These are phyloP conservation scores for Diploptera punctata DNA, from an alignment of 2,888 invertebrate species.

Conservation along the genomic window DNA sequence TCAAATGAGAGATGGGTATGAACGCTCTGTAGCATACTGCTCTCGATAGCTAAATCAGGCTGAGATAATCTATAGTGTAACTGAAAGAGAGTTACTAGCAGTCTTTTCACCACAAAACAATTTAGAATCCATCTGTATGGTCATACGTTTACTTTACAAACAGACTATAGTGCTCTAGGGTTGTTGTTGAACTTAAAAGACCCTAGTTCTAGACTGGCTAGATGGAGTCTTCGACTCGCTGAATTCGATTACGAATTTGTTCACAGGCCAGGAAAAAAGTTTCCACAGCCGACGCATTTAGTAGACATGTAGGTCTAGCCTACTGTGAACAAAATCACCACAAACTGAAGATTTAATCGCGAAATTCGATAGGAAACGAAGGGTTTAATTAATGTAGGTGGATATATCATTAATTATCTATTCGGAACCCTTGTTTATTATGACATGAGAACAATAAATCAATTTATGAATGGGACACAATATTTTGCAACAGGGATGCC, in stretches of 20 bases:
- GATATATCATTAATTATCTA: no score
- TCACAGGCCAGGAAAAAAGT: conserved; percentile 37
- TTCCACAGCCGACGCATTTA: conserved; percentile 5
- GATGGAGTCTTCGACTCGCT: conserved; percentile 39
- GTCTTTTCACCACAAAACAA: conserved; percentile 36
- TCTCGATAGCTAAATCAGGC: conserved; percentile 34
- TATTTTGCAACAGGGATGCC: no score
- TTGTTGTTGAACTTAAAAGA: conserved; percentile 41
- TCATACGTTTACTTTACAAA: conserved; percentile 36
- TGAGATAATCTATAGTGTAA: conserved; percentile 34
- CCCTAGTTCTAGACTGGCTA: conserved; percentile 34
- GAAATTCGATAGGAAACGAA: no score
- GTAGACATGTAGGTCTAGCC: background rate
- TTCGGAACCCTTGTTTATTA: no score
- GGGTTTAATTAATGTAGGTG: no score
- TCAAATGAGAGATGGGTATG: conserved; percentile 23
- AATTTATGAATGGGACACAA: no score
- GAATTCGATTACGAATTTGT: conserved; percentile 37
- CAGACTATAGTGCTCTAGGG: conserved; percentile 40
- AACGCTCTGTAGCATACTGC: conserved; percentile 42
- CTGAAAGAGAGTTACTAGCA: conserved; percentile 40
- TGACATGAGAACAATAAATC: no score
- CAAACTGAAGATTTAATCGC: no score
- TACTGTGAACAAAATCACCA: no score
- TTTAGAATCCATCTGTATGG: conserved; percentile 36